A percentile compares a stretch with the other conserved stretches of the same genome.
Evolutionary conservation across 2,113 vertebrate genomes (phyloP).

Genomic region (Synchiropus splendidus): DNA sequence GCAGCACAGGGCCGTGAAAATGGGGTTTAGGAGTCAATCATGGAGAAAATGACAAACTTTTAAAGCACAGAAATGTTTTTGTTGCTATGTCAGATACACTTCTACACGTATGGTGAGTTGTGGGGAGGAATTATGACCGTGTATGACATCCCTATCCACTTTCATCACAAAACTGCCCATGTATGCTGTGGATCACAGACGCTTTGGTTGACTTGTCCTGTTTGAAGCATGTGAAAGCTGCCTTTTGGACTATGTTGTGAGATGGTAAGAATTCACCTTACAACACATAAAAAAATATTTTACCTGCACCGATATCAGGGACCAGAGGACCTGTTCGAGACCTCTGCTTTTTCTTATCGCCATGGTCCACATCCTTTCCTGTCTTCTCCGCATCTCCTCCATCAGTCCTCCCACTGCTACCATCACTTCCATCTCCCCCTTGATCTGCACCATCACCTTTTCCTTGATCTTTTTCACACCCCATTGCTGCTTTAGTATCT

Average conservation of each 20-base stretch:
- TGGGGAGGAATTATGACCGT: no score
- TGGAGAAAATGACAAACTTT: no score
- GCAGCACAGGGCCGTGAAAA: conserved; percentile 4
- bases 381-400: conserved; percentile 10
- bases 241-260: no score
- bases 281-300: conserved; percentile 2
- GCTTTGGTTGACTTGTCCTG: no score
- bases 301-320: conserved; percentile 45
- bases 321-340: conserved; percentile 22
- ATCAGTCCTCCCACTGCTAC: conserved; percentile 3
- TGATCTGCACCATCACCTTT: background rate
- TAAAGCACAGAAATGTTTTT: no score
- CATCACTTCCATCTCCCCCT: background rate
- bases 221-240: no score
- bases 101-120: background rate
- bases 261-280: no score
- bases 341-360: conserved; percentile 28
- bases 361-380: conserved; percentile 21
- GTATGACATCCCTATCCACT: no score
- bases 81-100: background rate
- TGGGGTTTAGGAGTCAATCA: background rate
- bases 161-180: no score
- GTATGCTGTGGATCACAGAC: no score
- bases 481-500: conserved; percentile 1
- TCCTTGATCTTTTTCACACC: conserved; percentile 6